Evolutionary conservation across 1,140 invertebrate species (phyloP), one percentile per base, ranked within the genome.

Genomic region (Pristionchus pacificus): DNA sequence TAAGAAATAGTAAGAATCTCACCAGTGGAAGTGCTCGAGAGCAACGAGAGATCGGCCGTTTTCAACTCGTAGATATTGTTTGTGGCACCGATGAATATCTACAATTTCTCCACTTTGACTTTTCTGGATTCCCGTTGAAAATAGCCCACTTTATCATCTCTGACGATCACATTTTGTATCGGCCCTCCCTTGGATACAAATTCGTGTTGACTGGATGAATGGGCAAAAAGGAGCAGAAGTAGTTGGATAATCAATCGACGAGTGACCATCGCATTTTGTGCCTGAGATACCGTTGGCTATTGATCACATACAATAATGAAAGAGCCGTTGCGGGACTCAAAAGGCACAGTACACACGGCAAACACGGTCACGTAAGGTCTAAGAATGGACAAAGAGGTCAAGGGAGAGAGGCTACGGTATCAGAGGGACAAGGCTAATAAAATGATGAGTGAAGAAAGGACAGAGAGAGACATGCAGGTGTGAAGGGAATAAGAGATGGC

Each of bases 41-140:
- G 88, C 30, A 91, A 86, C 58, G 90, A 89, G 60, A 98, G 86
- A 80, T 95, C 91, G 59, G 80, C 78, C 3, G 91, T 89, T 24
- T 92, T 91, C 19, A 98, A 87, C 85, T 95, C 93, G 85, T 93
- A 97, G 33, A 98, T 88, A 65, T 89, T 88, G 86, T 98, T 98
- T 10, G 95, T 91, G 49, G 91, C 94, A 64, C 94, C 95, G 61
- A 97, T 89, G 87, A 93, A 97, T 13, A 97, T 88, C 58, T 92
- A 88, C 76, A 83, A 74, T 29, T 25, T 55, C 49, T 13, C 6
- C 2, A 14, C 6, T 70, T 29, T 14, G 14, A n/a, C 69, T 70
- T 70, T 30, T 73, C 15, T 27, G 3, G 67, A 27, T 60, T 49
- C 28, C n/a, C n/a, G n/a, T n/a, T n/a, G n/a, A n/a, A n/a, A n/a